Conservation (phyloP, 2,888 invertebrate species). For the Stenodera caucasica region DNA sequence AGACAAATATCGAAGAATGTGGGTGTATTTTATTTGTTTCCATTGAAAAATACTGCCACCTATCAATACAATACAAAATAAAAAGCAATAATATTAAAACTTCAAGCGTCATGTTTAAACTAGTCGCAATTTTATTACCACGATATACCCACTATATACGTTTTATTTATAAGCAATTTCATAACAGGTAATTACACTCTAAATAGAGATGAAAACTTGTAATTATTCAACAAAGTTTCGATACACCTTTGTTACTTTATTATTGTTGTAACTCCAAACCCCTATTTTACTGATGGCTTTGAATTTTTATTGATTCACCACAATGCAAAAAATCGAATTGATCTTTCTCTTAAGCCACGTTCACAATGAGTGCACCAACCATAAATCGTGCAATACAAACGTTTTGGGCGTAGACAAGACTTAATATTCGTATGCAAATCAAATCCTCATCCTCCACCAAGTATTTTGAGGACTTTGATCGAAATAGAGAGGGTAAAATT, state of each 20-base stretch:
- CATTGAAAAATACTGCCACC: background rate
- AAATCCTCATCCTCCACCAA: no score
- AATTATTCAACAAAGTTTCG: slow-evolving; percentile 2
- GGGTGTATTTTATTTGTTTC: background rate
- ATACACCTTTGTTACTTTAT: background rate
- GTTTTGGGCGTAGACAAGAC: no score
- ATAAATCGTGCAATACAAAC: no score
- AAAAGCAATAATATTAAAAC: background rate
- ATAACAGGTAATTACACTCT: slow-evolving; percentile 5
- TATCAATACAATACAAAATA: background rate
- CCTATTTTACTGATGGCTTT: no score
- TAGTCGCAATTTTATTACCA: slow-evolving; percentile 9
- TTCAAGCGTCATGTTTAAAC: slow-evolving; percentile 4
- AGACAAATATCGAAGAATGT: background rate
- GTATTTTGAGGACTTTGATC: no score
- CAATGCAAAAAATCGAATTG: no score
- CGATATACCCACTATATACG: background rate
- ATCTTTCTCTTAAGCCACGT: no score
- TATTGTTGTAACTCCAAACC: no score
- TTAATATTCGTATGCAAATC: no score
- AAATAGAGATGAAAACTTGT: slow-evolving; percentile 11
- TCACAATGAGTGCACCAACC: no score
- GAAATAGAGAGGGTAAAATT: no score
- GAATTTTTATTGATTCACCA: background rate
- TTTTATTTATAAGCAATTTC: slow-evolving; percentile 3